Base-by-base conservation (phyloP, 2,113 vertebrate species). In the Crotalus horridus region DNA sequence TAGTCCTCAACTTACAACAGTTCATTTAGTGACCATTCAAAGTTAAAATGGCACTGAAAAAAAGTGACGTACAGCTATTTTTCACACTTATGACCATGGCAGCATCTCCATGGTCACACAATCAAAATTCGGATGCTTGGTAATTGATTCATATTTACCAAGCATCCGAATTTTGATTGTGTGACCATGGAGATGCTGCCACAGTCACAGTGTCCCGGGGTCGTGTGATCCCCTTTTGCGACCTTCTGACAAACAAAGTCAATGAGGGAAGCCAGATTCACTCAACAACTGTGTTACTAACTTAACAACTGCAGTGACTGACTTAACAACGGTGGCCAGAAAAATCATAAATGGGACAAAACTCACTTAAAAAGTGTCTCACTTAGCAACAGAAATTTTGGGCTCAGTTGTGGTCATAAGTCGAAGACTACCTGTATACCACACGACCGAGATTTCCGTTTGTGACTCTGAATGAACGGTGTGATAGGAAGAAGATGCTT, bases 181-280 rank as follows among this genome's bases (percentile, higher is more conserved):
- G n/a, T n/a, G n/a, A n/a, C n/a, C n/a, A n/a, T n/a, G n/a, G n/a
- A n/a, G n/a, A n/a, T n/a, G n/a, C n/a, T n/a, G n/a, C n/a, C n/a
- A 15, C 1, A 11, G 26, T 5, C n/a, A 4, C 29, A 69, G 24
- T 9, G 11, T n/a, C 12, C 29, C 1, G 0, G 29, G 61, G 1
- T n/a, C 61, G 0, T 11, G 1, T 64, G 61, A 69, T n/a, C 61
- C 29, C 29, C 12, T n/a, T 69, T n/a, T 6, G 29, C 2, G 29
- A 69, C n/a, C 59, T 61, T 11, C 61, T 69, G 61, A n/a, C 11
- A 69, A 69, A 11, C 26, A 6, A n/a, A 9, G 29, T 69, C 29
- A 69, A 69, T 1, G 4, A 1, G 29, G 29, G 7, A 24, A 69
- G 26, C 61, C 12, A 69, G 26, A 6, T 13, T n/a, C 29, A n/a